A percentile compares a stretch with the other conserved stretches of the same genome.
Evolutionary conservation across 2,113 vertebrate species (phyloP).

Genomic region (Protobothrops mucrosquamatus): DNA sequence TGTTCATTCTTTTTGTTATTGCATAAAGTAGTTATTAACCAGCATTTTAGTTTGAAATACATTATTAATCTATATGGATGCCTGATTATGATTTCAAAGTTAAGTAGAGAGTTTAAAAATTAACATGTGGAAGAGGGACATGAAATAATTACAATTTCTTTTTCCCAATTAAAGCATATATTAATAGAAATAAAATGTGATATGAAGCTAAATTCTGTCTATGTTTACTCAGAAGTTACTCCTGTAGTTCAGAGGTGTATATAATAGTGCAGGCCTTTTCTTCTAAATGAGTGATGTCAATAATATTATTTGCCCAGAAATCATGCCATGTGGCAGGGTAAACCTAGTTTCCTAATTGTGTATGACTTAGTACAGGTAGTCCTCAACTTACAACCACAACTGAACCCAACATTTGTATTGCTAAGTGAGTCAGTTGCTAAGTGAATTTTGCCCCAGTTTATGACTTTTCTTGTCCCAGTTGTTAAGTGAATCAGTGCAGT

Average conservation of each 20-base stretch:
- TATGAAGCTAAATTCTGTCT: not conserved
- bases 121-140: not conserved
- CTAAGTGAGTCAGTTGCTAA: no score
- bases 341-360: not conserved
- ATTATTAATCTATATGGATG: not conserved
- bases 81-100: not conserved
- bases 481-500: no score
- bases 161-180: not conserved
- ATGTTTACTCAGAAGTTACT: not conserved
- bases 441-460: no score
- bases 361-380: not conserved
- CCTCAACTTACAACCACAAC: no score
- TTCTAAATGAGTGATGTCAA: not conserved
- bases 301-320: not conserved
- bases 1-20: not conserved
- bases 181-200: not conserved
- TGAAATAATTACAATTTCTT: not conserved
- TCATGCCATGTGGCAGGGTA: not conserved
- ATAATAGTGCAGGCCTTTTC: not conserved
- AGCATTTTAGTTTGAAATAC: not conserved
- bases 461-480: no score
- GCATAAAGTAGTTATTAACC: not conserved
- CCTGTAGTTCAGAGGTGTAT: not conserved
- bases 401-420: no score
- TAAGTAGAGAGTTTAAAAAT: not conserved